These are phyloP conservation scores for Tanypteryx hageni DNA, from an alignment of 2,888 invertebrate species.

Conservation along the genomic window DNA sequence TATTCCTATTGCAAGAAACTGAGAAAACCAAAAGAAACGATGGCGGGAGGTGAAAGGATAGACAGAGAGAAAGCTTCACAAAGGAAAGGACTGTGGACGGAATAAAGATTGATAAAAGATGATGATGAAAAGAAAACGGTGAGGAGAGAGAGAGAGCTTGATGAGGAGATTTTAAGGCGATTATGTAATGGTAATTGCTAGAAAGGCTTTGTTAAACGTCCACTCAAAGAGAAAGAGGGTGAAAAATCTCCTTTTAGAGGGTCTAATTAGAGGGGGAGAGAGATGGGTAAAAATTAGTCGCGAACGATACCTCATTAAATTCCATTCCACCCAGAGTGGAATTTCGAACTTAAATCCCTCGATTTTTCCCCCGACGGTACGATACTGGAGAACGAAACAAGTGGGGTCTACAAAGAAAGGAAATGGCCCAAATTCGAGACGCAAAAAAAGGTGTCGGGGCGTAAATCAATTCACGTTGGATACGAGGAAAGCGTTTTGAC, in stretches of 20 bases:
- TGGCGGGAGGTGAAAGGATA: neutral
- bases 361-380: neutral
- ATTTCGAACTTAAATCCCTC: neutral
- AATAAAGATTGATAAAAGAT: neutral
- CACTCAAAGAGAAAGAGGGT: neutral
- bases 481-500: neutral
- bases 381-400: neutral
- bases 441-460: slow-evolving; percentile 1
- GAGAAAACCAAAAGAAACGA: neutral
- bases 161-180: neutral
- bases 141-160: neutral
- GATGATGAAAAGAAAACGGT: neutral
- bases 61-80: neutral
- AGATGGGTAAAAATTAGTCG: slow-evolving; percentile 30
- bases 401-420: neutral
- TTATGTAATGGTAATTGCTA: slow-evolving; percentile 19
- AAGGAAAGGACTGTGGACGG: neutral
- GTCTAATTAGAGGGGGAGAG: neutral
- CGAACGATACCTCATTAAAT: slow-evolving; percentile 30
- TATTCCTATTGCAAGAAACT: neutral
- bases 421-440: neutral
- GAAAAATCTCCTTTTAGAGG: neutral
- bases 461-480: slow-evolving; percentile 25
- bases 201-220: neutral
- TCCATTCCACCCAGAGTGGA: slow-evolving; percentile 3